Conservation (phyloP, 2,888 invertebrate genomes). For the Coenonympha arcania region DNA sequence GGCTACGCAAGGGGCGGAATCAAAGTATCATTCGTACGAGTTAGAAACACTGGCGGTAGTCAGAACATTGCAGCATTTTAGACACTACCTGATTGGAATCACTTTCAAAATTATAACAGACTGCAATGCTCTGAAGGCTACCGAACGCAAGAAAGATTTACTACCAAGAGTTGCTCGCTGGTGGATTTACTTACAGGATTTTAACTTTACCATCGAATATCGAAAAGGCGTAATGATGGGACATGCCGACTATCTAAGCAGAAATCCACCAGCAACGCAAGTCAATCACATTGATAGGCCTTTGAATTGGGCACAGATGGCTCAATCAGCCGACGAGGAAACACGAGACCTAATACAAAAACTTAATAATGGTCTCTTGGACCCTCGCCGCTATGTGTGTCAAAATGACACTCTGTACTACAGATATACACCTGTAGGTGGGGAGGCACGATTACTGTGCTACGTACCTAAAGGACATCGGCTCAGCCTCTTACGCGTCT, state of each 20-base stretch:
- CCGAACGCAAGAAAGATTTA: conserved; percentile 33
- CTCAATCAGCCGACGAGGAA: conserved; percentile 18
- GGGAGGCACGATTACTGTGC: conserved; percentile 24
- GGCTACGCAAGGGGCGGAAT: conserved; percentile 25
- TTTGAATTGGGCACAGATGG: conserved; percentile 23
- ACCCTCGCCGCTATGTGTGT: conserved; percentile 19
- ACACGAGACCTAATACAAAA: conserved; percentile 15
- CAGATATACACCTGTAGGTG: conserved; percentile 19
- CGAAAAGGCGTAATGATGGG: conserved; percentile 27
- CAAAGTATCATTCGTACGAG: conserved; percentile 27
- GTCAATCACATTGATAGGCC: conserved; percentile 14
- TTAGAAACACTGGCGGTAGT: conserved; percentile 27
- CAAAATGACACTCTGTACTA: conserved; percentile 27
- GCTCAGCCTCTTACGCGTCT: conserved; percentile 30
- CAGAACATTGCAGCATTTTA: conserved; percentile 23
- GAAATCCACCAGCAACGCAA: conserved; percentile 21
- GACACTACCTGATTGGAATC: neutral
- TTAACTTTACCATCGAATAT: conserved; percentile 26
- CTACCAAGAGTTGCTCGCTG: conserved; percentile 34
- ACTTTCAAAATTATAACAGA: too few species aligned
- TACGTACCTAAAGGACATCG: conserved; percentile 32
- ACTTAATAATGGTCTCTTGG: conserved; percentile 24
- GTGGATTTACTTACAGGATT: conserved; percentile 32
- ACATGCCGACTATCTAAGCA: conserved; percentile 36
- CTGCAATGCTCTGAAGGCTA: conserved; percentile 34